Percentiles rank a stretch among this genome's conserved stretches.
phyloP scores from a whole-genome alignment of 2,888 invertebrate species.

The Zonitis immaculata region DNA sequence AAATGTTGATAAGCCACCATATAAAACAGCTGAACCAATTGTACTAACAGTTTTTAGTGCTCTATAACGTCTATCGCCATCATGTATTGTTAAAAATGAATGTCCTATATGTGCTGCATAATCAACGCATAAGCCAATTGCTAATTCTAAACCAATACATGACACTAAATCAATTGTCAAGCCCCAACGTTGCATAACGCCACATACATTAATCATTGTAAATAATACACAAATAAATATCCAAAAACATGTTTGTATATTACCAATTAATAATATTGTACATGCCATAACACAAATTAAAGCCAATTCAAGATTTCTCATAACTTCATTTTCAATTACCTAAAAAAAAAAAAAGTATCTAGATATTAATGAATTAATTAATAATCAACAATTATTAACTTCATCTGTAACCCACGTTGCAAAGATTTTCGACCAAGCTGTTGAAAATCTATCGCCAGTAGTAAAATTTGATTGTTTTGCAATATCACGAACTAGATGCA shows the following conservation, averaged over 20 bases:
- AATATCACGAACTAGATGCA: constrained; percentile 60
- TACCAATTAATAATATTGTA: constrained; percentile 69
- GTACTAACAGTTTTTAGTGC: constrained; percentile 62
- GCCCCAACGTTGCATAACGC: constrained; percentile 77
- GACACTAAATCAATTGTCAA: constrained; percentile 77
- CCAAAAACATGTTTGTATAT: constrained; percentile 72
- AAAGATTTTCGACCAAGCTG: constrained; percentile 68
- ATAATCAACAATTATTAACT: constrained; percentile 40
- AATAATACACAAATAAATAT: constrained; percentile 71
- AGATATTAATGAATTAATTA: no score
- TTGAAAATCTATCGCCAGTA: constrained; percentile 58
- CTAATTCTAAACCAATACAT: constrained; percentile 74
- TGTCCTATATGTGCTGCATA: constrained; percentile 80
- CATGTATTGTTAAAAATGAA: constrained; percentile 64
- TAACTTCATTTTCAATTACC: constrained; percentile 68
- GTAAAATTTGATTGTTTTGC: constrained; percentile 57
- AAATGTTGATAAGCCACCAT: constrained; percentile 74
- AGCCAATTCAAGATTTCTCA: constrained; percentile 70
- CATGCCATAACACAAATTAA: constrained; percentile 75
- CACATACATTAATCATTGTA: constrained; percentile 69
- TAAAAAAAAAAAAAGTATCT: constrained; percentile 30
- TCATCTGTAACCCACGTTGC: constrained; percentile 76
- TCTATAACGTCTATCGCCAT: constrained; percentile 55
- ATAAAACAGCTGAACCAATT: constrained; percentile 72
- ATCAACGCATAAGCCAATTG: constrained; percentile 78